Base-by-base conservation (phyloP, 1,140 invertebrate species). In the Drosophila navojoa region DNA sequence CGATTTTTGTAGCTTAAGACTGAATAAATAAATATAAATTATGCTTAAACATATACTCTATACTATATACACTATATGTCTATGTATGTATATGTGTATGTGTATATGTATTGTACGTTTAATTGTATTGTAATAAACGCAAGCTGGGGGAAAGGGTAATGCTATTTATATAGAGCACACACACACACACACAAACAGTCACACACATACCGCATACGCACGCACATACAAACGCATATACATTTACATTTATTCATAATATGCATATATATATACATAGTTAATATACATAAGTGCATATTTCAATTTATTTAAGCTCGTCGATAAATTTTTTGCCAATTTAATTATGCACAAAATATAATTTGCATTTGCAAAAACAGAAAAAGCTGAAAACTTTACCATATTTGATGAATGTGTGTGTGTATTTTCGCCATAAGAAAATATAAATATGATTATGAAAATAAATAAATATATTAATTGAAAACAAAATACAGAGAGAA, bases 1-100 rank as follows among this genome's bases (percentile, higher is more conserved):
- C 77, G 79, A 87, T 87, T 89, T 89, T 89, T 89, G 85, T 89
- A 89, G 84, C 84, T 89, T 89, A 89, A 89, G 84, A 89, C 84
- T 89, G 84, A 89, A 89, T 89, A 86, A 87, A 86, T 86, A 81
- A 87, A 81, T 63, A 60, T 86, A 87, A 87, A 87, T 87, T 89
- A 87, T 87, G 79, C 82, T 86, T 86, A 86, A 45, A 3, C 7
- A 42, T 44, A 29, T 29, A 59, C 55, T 25, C 44, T 3, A 57
- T 42, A 71, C 53, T 76, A 71, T 77, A 81, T 71, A 81, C 57
- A 75, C 19, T 40, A 27, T 44, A n/a, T 53, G 27, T 73, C 35
- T 57, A 57, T 50, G 16, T 52, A 55, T 58, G 11, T 73, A 19
- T 52, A 42, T 45, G 27, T 50, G 25, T 55, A 32, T 54, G 10